Percentiles rank a stretch among this genome's conserved stretches.
phyloP scores from a whole-genome alignment of 2,113 vertebrate species.

The Chunga burmeisteri region DNA sequence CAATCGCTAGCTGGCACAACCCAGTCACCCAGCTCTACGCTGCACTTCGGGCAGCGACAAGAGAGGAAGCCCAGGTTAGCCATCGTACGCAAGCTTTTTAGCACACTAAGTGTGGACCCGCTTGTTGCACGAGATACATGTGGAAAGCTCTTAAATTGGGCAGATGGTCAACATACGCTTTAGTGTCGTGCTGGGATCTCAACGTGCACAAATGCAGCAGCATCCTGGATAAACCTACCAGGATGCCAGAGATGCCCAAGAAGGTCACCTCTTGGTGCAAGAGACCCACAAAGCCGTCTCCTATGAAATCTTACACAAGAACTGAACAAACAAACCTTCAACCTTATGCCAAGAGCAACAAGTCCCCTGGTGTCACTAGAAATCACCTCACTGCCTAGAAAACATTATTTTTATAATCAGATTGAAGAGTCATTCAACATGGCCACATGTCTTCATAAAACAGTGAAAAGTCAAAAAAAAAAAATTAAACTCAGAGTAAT shows the following conservation, averaged over 20 bases:
- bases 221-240: background rate
- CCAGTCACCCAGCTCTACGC: background rate
- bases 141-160: background rate
- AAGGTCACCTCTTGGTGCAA: background rate
- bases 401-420: background rate
- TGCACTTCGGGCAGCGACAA: background rate
- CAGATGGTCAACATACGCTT: background rate
- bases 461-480: background rate
- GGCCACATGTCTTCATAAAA: background rate
- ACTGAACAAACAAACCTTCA: background rate
- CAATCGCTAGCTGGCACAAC: background rate
- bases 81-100: rapidly evolving
- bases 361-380: background rate
- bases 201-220: background rate
- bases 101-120: no score
- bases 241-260: background rate
- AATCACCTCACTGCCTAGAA: background rate
- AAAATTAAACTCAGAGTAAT: background rate
- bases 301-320: background rate
- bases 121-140: rapidly evolving
- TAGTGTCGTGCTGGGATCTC: background rate
- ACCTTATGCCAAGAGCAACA: background rate
- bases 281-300: background rate
- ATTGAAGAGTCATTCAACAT: background rate
- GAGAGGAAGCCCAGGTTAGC: background rate